Conservation (phyloP, 1,140 invertebrate genomes). For the Apis dorsata region DNA sequence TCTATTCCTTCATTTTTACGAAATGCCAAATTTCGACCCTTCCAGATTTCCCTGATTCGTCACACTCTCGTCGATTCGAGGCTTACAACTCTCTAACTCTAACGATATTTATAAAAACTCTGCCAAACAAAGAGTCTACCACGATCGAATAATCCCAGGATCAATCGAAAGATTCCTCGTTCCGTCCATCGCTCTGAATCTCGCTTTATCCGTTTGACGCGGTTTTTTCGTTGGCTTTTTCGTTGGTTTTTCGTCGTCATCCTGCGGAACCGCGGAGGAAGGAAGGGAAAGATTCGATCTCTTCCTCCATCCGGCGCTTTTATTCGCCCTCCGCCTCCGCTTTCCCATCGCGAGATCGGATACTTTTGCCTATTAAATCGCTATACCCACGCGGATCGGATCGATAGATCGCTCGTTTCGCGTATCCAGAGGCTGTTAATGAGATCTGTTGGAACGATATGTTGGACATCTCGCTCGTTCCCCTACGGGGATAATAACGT, state of each 20-base stretch:
- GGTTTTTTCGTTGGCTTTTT: no score
- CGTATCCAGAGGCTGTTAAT: slow-evolving; percentile 16
- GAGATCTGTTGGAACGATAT: slow-evolving; percentile 11
- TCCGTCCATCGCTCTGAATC: not conserved
- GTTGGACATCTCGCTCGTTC: slow-evolving; percentile 19
- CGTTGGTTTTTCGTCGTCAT: not conserved
- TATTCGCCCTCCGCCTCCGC: slow-evolving; percentile 18
- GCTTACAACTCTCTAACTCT: not conserved
- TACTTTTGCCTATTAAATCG: slow-evolving; percentile 39
- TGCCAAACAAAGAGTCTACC: not conserved
- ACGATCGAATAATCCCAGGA: not conserved
- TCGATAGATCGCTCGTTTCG: not conserved
- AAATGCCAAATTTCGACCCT: no score
- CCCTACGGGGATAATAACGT: not conserved
- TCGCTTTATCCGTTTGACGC: not conserved
- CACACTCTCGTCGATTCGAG: not conserved
- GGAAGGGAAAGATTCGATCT: not conserved
- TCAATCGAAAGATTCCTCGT: not conserved
- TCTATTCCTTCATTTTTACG: no score
- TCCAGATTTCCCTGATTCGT: not conserved
- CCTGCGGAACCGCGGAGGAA: not conserved
- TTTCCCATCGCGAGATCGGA: slow-evolving; percentile 9
- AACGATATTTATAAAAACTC: no score
- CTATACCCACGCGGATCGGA: slow-evolving; percentile 14
- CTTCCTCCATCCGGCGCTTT: not conserved